Percentiles rank a stretch among this genome's conserved stretches.
These are phyloP conservation scores for Protaetia brevitarsis DNA, from an alignment of 1,140 invertebrate species.

Conservation along the genomic window DNA sequence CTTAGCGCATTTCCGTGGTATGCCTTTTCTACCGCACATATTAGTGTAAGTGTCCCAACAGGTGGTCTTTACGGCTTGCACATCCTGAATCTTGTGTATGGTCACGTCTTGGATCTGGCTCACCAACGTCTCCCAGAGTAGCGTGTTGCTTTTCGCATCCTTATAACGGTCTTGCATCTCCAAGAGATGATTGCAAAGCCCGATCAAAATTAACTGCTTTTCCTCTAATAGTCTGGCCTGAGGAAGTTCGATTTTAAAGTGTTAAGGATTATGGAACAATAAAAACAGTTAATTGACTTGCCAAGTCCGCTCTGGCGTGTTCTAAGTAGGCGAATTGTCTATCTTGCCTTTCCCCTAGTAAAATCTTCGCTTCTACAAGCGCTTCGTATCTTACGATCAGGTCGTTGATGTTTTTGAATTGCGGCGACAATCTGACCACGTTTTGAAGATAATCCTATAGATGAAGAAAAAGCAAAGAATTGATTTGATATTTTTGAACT, in stretches of 20 bases:
- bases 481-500: background rate
- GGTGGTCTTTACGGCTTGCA: background rate
- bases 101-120: background rate
- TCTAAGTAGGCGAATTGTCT: background rate
- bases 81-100: background rate
- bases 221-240: background rate
- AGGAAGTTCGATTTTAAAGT: background rate
- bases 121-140: background rate
- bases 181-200: background rate
- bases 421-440: background rate
- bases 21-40: background rate
- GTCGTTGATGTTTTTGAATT: background rate
- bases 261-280: background rate
- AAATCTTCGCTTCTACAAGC: background rate
- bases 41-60: background rate
- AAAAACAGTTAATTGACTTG: background rate
- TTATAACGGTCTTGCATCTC: background rate
- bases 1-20: background rate
- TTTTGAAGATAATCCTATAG: background rate
- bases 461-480: too few species aligned
- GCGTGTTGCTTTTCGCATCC: background rate
- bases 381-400: background rate
- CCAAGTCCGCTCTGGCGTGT: background rate
- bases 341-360: background rate
- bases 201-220: background rate